phyloP scores from a whole-genome alignment of 2,797 vertebrate species.

The Mastacembelus armatus region DNA sequence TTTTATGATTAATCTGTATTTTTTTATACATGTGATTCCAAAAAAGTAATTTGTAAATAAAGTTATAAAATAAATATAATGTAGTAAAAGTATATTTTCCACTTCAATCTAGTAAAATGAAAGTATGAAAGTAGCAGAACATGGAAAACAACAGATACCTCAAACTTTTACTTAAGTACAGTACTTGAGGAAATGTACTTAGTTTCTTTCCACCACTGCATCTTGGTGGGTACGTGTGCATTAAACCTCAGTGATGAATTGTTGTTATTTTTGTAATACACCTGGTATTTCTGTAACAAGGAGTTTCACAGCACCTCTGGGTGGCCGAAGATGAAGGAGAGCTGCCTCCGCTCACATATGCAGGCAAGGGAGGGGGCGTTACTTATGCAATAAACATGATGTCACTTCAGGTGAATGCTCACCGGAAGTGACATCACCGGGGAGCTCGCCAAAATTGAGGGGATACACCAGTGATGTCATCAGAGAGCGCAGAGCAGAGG shows the following conservation, averaged over 20 bases:
- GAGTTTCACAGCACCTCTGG: slow-evolving; percentile 58
- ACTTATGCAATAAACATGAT: slow-evolving; percentile 65
- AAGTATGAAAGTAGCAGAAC: no score
- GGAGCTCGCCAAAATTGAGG: slow-evolving; percentile 50
- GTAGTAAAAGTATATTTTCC: no score
- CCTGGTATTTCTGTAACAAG: slow-evolving; percentile 64
- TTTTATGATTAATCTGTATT: no score
- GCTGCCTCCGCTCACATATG: slow-evolving; percentile 39
- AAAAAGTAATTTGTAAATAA: no score
- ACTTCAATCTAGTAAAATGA: no score
- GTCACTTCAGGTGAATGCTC: slow-evolving; percentile 72
- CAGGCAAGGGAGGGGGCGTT: slow-evolving; percentile 5
- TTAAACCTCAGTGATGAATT: slow-evolving; percentile 13
- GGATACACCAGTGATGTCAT: slow-evolving; percentile 68
- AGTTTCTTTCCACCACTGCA: no score
- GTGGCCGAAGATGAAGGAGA: slow-evolving; percentile 40
- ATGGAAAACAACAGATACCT: no score
- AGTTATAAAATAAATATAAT: no score
- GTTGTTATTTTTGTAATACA: no score
- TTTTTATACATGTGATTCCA: no score
- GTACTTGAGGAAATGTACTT: no score
- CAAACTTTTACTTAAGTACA: no score
- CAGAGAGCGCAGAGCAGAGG: slow-evolving; percentile 17
- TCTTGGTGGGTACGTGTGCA: background rate
- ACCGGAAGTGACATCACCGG: slow-evolving; percentile 64